Conservation (phyloP, 2,888 invertebrate species). For the Meta bourneti region DNA sequence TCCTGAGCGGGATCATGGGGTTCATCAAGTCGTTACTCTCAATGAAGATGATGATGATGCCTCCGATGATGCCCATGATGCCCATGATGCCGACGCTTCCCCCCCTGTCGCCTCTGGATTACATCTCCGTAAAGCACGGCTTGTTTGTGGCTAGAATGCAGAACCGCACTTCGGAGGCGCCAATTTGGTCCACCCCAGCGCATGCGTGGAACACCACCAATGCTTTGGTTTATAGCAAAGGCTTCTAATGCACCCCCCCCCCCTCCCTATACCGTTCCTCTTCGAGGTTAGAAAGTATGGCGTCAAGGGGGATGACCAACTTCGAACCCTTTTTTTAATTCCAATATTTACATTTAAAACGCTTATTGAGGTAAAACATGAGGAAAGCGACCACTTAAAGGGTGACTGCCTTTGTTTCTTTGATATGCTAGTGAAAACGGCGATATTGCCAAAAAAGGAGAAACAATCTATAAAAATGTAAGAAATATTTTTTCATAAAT, state of each 20-base stretch:
- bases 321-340: too few relatives aligned
- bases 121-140: not conserved
- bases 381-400: too few relatives aligned
- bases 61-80: constrained; percentile 18
- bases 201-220: not conserved
- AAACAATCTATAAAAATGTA: too few relatives aligned
- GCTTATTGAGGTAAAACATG: too few relatives aligned
- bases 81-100: constrained; percentile 44
- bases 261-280: not conserved
- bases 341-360: too few relatives aligned
- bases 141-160: not conserved
- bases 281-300: too few relatives aligned
- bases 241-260: not conserved
- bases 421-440: too few relatives aligned
- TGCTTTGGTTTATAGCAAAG: not conserved
- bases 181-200: not conserved
- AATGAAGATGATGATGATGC: constrained; percentile 52
- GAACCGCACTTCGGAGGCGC: not conserved
- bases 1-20: constrained; percentile 57
- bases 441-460: too few relatives aligned
- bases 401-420: too few relatives aligned
- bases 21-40: constrained; percentile 64
- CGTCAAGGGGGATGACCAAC: too few relatives aligned
- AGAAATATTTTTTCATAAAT: too few relatives aligned
- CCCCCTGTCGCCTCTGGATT: not conserved